A percentile compares a stretch with the other conserved stretches of the same genome.
phyloP scores from a whole-genome alignment of 2,113 vertebrate genomes.

The Amia ocellicauda region DNA sequence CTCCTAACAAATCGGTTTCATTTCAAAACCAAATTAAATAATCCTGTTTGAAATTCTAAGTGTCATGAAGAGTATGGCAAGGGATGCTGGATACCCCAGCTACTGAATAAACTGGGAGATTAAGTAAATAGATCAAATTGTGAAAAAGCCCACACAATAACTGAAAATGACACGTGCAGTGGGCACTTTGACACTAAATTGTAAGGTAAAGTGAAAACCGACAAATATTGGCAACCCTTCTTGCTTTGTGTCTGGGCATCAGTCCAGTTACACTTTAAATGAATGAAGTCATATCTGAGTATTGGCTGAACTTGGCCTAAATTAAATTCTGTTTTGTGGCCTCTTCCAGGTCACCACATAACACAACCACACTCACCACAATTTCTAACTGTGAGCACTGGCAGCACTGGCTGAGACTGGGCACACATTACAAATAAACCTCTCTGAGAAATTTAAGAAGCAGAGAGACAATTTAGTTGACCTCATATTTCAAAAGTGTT shows the following conservation, averaged over 20 bases:
- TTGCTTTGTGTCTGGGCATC: background rate
- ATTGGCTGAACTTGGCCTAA: background rate
- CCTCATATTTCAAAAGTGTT: constrained; percentile 46
- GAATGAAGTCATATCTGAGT: background rate
- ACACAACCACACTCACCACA: background rate
- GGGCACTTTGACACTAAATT: no score
- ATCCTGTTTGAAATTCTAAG: no score
- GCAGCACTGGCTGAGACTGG: constrained; percentile 28
- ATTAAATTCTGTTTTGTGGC: background rate
- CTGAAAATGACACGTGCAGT: no score
- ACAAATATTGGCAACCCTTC: background rate
- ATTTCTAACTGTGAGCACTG: constrained; percentile 6
- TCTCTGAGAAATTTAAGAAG: constrained; percentile 46
- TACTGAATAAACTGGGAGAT: no score
- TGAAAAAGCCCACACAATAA: background rate
- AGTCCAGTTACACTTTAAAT: background rate
- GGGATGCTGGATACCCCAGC: no score
- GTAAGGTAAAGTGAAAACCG: background rate
- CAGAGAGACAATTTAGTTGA: constrained; percentile 59
- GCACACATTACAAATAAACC: constrained; percentile 5
- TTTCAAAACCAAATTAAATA: no score
- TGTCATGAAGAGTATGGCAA: no score
- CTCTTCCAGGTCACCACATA: constrained; percentile 1
- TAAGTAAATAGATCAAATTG: background rate
- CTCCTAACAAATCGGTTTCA: no score